Conservation (phyloP, 1,140 invertebrate species). For the Saccostrea echinata region DNA sequence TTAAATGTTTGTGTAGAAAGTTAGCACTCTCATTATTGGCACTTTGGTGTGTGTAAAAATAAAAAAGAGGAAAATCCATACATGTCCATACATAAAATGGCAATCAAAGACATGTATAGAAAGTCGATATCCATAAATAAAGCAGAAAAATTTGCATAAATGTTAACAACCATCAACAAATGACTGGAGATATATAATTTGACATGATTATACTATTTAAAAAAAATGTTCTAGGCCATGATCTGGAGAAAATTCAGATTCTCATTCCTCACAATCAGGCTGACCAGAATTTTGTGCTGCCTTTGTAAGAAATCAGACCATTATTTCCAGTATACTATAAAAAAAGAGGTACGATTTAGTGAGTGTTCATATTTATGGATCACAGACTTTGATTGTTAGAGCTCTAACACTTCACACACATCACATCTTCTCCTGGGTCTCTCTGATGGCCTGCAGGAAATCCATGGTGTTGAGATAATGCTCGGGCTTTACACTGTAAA, state of each 20-base stretch:
- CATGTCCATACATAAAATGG: background rate
- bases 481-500: constrained; percentile 78
- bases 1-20: constrained; percentile 9
- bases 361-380: background rate
- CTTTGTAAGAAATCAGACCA: constrained; percentile 22
- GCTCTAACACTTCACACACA: background rate
- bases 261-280: constrained; percentile 1
- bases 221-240: background rate
- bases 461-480: constrained; percentile 80
- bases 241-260: background rate
- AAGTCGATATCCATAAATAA: background rate
- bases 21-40: background rate
- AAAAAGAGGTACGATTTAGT: background rate
- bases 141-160: background rate
- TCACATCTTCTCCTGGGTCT: constrained; percentile 51
- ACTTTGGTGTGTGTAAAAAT: background rate
- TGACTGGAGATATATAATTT: background rate
- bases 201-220: background rate
- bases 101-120: background rate
- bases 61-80: background rate
- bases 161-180: constrained; percentile 12
- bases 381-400: constrained; percentile 31
- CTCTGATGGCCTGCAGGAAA: constrained; percentile 78
- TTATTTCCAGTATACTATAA: background rate
- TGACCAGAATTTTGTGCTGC: background rate